Evolutionary conservation across 2,113 vertebrate species (phyloP), one percentile per base, ranked within the genome.

Genomic region (Regulus satrapa): DNA sequence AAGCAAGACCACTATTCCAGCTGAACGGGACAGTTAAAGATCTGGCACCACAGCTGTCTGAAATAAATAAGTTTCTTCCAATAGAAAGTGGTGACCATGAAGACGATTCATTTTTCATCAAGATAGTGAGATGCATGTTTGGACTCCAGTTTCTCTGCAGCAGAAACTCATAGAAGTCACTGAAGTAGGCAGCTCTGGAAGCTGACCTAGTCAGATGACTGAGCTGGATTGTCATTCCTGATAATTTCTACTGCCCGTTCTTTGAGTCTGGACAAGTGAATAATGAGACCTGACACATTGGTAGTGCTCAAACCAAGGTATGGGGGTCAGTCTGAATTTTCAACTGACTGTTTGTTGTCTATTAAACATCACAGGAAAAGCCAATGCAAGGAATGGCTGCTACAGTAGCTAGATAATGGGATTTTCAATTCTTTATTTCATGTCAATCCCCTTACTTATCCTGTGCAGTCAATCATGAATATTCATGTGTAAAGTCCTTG

Each of bases 291-390:
- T 89, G 64, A 54, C 58, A 67, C 20, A 58, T 4, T 41, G 29
- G 58, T 10, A 55, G 19, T 20, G 17, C 31, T 51, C 32, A 26
- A 68, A 82, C 54, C 21, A 64, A 66, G 34, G 18, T 61, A n/a
- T 28, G 2, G 40, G 18, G 7, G 43, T 72, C 48, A 72, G n/a
- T 31, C 26, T 52, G 40, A 43, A 67, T 8, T 34, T 52, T 68
- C 15, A 36, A 7, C 23, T n/a, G n/a, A 41, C 26, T 11, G 3
- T 4, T 13, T 11, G 3, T 4, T 13, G 1, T 43, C 24, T 82
- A 18, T 59, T 63, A 31, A 58, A 9, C 14, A 55, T 32, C 32
- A 66, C 45, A 79, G 38, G 20, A 66, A 25, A 1, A 85, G 10
- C 2, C 49, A 82, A 5, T 29, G 16, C 19, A 69, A 83, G 29